Percentiles rank a stretch among this genome's conserved stretches.
Evolutionary conservation across 2,113 vertebrate genomes (phyloP).

Genomic region (Phocoena phocoena): DNA sequence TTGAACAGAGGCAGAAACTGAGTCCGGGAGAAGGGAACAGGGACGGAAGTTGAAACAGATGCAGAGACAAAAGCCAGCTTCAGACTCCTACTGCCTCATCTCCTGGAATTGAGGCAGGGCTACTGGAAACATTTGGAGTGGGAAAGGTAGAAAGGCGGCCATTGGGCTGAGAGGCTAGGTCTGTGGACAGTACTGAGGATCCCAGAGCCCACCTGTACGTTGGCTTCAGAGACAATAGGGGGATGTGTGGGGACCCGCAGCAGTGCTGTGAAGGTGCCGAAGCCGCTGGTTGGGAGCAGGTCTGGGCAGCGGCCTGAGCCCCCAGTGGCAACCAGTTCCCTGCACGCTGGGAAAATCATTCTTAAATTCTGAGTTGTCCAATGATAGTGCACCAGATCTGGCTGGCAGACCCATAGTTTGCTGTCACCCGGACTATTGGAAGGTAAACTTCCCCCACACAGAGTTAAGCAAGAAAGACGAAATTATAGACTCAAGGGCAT

Average conservation of each 20-base stretch:
- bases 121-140: not conserved
- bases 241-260: not conserved
- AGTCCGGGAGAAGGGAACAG: not conserved
- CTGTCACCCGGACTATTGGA: not conserved
- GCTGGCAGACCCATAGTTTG: not conserved
- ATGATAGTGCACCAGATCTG: not conserved
- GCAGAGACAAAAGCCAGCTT: not conserved
- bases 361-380: not conserved
- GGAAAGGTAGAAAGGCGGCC: not conserved
- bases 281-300: not conserved
- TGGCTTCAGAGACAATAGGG: not conserved
- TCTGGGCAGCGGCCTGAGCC: not conserved
- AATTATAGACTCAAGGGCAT: not conserved
- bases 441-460: not conserved
- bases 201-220: not conserved
- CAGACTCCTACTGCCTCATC: not conserved
- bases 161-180: not conserved
- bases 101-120: not conserved
- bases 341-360: not conserved
- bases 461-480: not conserved
- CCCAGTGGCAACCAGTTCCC: slow-evolving; percentile 17
- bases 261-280: not conserved
- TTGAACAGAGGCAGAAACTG: not conserved
- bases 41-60: not conserved
- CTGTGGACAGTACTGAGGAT: not conserved